Evolutionary conservation across 1,140 invertebrate species (phyloP).

Genomic region (Hesperophylax magnus): DNA sequence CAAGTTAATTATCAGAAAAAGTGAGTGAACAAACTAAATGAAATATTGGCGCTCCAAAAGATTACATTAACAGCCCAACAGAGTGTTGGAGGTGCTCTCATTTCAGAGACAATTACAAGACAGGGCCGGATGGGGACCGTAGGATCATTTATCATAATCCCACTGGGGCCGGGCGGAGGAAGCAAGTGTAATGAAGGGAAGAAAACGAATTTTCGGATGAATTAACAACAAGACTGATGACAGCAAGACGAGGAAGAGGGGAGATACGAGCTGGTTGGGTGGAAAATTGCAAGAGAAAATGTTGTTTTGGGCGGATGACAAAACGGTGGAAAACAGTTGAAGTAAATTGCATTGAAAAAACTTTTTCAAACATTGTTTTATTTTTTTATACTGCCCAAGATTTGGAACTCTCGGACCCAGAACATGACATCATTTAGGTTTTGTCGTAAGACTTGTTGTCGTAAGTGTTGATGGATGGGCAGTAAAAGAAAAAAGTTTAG

Average conservation of each 20-base stretch:
- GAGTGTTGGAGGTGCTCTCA: background rate
- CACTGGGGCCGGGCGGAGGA: background rate
- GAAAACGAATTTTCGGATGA: slow-evolving; percentile 37
- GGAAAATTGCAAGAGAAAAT: background rate
- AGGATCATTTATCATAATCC: slow-evolving; percentile 34
- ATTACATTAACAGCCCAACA: slow-evolving; percentile 1
- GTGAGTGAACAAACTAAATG: background rate
- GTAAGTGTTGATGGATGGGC: too few species aligned
- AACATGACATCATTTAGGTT: too few species aligned
- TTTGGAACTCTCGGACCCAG: too few species aligned
- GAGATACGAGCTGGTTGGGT: background rate
- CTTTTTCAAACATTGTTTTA: too few species aligned
- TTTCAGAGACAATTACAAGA: slow-evolving; percentile 6
- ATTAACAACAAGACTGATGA: slow-evolving; percentile 35
- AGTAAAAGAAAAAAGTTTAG: too few species aligned
- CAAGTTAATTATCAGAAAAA: too few species aligned
- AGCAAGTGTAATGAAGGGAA: slow-evolving; percentile 32
- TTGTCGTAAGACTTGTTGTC: too few species aligned
- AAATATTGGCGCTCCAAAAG: background rate
- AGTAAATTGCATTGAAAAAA: too few species aligned
- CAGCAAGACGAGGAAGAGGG: background rate
- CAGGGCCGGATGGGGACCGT: slow-evolving; percentile 4
- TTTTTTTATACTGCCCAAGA: too few species aligned
- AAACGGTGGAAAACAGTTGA: too few species aligned
- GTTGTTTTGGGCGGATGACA: background rate